Evolutionary conservation across 1,140 invertebrate genomes (phyloP), one percentile per base, ranked within the genome.

Genomic region (Gonatopus flavifemur): DNA sequence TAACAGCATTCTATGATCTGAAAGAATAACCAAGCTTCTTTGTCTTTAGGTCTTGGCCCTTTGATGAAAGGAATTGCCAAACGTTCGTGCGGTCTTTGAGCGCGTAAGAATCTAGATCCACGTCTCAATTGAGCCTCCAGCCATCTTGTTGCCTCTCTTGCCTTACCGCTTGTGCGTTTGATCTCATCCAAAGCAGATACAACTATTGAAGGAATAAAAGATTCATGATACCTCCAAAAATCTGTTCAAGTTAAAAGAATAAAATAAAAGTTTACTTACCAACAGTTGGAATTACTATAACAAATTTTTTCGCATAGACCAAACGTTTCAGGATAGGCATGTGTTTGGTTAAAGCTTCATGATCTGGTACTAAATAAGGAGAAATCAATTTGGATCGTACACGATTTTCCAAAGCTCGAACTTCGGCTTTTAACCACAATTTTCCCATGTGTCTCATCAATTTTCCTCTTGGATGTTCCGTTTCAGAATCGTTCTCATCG

Each of bases 101-200:
- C 87, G 53, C 88, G 80, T 50, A 92, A 72, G 67, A 88, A 94
- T 42, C 91, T 80, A 52, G 91, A 92, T 8, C 93, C 93, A 56
- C 86, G 85, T 47, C 87, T 85, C 15, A 96, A 85, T 75, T 95
- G 91, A 18, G 81, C 74, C 72, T 96, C 93, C 38, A 97, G 74
- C 93, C 93, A 96, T 54, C 93, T 87, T 40, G 94, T 96, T 2
- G 90, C 91, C 69, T 94, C 91, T 38, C 93, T 81, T 0, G 92
- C 93, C 55, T 86, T 82, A 44, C 83, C 82, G 55, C 82, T 87
- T 66, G 84, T 86, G 55, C 85, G 87, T 76, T 96, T 96, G 40
- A 93, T 70, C 46, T 90, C 86, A 69, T 96, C 93, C 64, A 96
- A 76, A 36, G 88, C 87, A 57, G 89, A 90, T 42, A 96, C 84